Percentiles rank a stretch among this genome's conserved stretches.
phyloP scores from a whole-genome alignment of 2,797 vertebrate genomes.

The Tragopan temminckii region DNA sequence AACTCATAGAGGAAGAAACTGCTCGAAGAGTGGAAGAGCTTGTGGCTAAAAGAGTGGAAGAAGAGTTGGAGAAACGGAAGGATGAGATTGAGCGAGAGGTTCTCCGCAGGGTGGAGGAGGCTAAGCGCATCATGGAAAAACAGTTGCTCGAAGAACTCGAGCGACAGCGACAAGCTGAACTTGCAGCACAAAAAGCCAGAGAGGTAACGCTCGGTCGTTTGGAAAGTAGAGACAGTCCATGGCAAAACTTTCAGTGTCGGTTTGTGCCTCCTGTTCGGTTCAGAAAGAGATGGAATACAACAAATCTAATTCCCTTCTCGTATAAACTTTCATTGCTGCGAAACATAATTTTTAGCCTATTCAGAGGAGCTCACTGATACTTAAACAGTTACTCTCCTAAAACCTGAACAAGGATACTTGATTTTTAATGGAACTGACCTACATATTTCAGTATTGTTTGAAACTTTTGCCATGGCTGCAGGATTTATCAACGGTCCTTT shows the following conservation, averaged over 20 bases:
- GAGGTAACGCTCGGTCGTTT: slow-evolving; percentile 99
- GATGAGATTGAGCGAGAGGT: slow-evolving; percentile 98
- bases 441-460: slow-evolving; percentile 86
- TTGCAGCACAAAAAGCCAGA: slow-evolving; percentile 97
- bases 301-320: slow-evolving; percentile 84
- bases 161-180: slow-evolving; percentile 97
- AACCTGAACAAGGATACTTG: slow-evolving; percentile 84
- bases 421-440: slow-evolving; percentile 84
- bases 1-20: slow-evolving; percentile 98
- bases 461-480: slow-evolving; percentile 94
- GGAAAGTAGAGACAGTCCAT: slow-evolving; percentile 93
- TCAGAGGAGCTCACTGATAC: slow-evolving; percentile 84
- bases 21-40: slow-evolving; percentile 97
- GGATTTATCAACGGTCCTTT: slow-evolving; percentile 80
- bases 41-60: slow-evolving; percentile 97
- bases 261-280: slow-evolving; percentile 84
- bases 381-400: slow-evolving; percentile 83
- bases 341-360: slow-evolving; percentile 84
- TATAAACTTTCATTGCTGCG: slow-evolving; percentile 83
- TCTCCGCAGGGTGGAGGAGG: slow-evolving; percentile 96
- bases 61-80: slow-evolving; percentile 97
- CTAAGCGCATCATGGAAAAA: slow-evolving; percentile 99
- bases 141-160: slow-evolving; percentile 99
- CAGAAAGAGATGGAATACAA: slow-evolving; percentile 86
- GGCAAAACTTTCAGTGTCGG: slow-evolving; percentile 90